phyloP scores from a whole-genome alignment of 1,140 invertebrate genomes.

The Platyura marginata region DNA sequence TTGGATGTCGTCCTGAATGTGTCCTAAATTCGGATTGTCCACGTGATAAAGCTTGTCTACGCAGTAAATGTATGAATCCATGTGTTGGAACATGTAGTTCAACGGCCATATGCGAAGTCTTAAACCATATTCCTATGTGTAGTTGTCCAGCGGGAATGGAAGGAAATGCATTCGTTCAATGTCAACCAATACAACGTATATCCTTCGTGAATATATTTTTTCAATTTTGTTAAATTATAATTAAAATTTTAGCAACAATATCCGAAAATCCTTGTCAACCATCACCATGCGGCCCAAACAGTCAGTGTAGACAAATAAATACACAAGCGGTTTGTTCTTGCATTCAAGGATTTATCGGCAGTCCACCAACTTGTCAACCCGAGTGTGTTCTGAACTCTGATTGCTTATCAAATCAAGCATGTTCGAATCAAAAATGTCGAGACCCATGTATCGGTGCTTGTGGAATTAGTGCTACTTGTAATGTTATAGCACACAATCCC shows the following conservation, averaged over 20 bases:
- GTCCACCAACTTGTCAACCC: slow-evolving; percentile 48
- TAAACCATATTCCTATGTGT: slow-evolving; percentile 59
- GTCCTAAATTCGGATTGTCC: slow-evolving; percentile 69
- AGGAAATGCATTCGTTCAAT: slow-evolving; percentile 45
- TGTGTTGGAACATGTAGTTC: slow-evolving; percentile 61
- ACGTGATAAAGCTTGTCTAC: slow-evolving; percentile 48
- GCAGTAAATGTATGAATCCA: slow-evolving; percentile 65
- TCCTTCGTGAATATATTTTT: slow-evolving; percentile 49
- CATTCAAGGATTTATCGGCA: slow-evolving; percentile 39
- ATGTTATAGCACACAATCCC: slow-evolving; percentile 45
- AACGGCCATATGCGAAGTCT: slow-evolving; percentile 54
- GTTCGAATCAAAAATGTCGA: slow-evolving; percentile 46
- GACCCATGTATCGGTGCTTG: slow-evolving; percentile 53
- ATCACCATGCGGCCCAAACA: slow-evolving; percentile 50
- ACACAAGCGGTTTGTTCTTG: slow-evolving; percentile 48
- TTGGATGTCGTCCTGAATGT: slow-evolving; percentile 64
- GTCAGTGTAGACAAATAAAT: slow-evolving; percentile 42
- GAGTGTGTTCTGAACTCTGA: slow-evolving; percentile 59
- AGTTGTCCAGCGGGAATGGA: slow-evolving; percentile 52
- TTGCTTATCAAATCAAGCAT: slow-evolving; percentile 43
- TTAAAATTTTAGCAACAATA: slow-evolving; percentile 5
- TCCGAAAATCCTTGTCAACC: slow-evolving; percentile 45
- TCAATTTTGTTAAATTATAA: slow-evolving; percentile 46
- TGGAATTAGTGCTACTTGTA: slow-evolving; percentile 41
- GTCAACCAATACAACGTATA: slow-evolving; percentile 47